These are phyloP conservation scores for Phaethornis superciliosus DNA, from an alignment of 2,113 vertebrate species.

Conservation along the genomic window DNA sequence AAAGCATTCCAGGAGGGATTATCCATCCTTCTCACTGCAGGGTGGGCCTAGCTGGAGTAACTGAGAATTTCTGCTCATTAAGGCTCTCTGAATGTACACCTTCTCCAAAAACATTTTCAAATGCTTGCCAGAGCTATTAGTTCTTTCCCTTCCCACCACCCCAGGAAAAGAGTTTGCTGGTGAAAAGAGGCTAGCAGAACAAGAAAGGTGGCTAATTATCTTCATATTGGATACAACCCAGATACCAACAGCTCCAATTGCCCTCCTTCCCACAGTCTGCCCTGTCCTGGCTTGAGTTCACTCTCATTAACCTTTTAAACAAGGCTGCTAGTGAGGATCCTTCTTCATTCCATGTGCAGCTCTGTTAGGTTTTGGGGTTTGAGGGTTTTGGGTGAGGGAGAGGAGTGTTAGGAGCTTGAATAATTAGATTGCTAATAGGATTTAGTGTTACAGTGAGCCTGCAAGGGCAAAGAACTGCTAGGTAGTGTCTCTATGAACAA, in stretches of 20 bases:
- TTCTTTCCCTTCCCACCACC: background rate
- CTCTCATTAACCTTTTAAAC: background rate
- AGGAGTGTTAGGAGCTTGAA: background rate
- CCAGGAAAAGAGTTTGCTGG: background rate
- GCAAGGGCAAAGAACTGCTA: background rate
- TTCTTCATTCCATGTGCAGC: background rate
- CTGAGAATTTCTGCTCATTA: conserved; percentile 13
- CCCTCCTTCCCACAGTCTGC: conserved; percentile 35
- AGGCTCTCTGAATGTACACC: background rate
- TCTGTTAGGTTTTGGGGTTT: background rate
- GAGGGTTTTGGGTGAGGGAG: background rate
- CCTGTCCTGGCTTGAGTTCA: background rate
- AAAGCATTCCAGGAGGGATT: conserved; percentile 52
- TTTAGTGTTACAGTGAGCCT: background rate
- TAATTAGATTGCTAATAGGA: background rate
- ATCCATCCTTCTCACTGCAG: conserved; percentile 11
- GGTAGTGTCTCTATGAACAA: background rate
- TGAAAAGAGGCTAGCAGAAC: conserved; percentile 16
- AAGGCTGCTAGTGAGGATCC: background rate
- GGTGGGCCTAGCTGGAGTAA: conserved; percentile 33
- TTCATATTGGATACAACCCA: background rate
- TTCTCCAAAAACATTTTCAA: conserved; percentile 22
- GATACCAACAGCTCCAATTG: background rate
- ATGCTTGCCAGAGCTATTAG: conserved; percentile 17
- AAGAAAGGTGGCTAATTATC: conserved; percentile 37